These are phyloP conservation scores for Blastobasis adustella DNA, from an alignment of 2,888 invertebrate species.

Conservation along the genomic window DNA sequence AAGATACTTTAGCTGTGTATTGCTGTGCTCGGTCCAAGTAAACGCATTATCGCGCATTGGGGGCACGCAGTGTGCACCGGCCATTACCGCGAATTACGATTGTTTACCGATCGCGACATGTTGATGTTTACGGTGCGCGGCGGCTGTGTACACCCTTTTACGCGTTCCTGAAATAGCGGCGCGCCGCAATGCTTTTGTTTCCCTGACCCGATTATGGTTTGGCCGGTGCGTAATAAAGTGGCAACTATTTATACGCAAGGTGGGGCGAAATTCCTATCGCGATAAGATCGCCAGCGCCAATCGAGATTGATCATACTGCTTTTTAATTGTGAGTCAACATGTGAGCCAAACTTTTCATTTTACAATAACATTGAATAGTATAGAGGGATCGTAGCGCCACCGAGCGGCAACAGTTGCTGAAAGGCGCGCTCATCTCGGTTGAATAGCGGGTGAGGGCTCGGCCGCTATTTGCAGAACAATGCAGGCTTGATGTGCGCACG, in stretches of 20 bases:
- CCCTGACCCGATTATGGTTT: not conserved
- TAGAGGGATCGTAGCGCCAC: too few species aligned
- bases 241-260: too few species aligned
- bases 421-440: slow-evolving; percentile 39
- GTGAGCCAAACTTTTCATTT: too few species aligned
- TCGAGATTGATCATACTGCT: too few species aligned
- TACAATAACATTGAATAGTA: too few species aligned
- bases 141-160: slow-evolving; percentile 18
- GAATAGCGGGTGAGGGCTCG: slow-evolving; percentile 61
- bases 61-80: slow-evolving; percentile 27
- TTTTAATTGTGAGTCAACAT: too few species aligned
- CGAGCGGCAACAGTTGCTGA: slow-evolving; percentile 25
- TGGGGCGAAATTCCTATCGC: too few species aligned
- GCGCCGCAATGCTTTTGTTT: not conserved
- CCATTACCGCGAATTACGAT: slow-evolving; percentile 39
- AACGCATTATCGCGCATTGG: slow-evolving; percentile 44
- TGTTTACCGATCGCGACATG: slow-evolving; percentile 41
- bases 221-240: not conserved
- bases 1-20: too few species aligned
- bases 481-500: slow-evolving; percentile 71
- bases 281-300: too few species aligned
- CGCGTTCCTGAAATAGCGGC: slow-evolving; percentile 33
- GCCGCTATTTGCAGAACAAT: slow-evolving; percentile 69
- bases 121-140: slow-evolving; percentile 21
- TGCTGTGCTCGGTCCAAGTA: slow-evolving; percentile 16